phyloP scores from a whole-genome alignment of 2,113 vertebrate species.

The Plotosus lineatus region DNA sequence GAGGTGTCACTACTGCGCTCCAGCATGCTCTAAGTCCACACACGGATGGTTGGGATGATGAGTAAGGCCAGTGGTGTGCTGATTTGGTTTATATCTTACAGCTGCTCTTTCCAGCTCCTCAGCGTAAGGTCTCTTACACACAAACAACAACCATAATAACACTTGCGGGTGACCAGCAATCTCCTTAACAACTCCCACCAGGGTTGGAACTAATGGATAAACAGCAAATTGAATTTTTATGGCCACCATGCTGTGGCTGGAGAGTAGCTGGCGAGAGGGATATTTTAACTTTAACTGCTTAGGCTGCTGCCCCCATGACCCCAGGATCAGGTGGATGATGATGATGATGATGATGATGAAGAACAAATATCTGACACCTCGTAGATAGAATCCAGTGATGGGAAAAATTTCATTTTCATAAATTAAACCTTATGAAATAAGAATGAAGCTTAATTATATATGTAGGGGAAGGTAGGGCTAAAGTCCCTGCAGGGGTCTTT shows the following conservation, averaged over 20 bases:
- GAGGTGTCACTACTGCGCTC: conserved; percentile 35
- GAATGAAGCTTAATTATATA: not conserved
- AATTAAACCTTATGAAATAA: not conserved
- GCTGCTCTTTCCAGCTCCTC: conserved; percentile 41
- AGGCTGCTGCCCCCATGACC: no score
- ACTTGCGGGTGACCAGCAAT: conserved; percentile 40
- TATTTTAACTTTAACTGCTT: no score
- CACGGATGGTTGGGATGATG: conserved; percentile 41
- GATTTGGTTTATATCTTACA: conserved; percentile 28
- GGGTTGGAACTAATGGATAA: conserved; percentile 26
- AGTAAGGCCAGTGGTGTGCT: conserved; percentile 24
- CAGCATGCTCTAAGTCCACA: conserved; percentile 34
- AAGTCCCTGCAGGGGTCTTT: no score
- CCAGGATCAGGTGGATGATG: no score
- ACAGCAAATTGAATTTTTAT: conserved; percentile 20
- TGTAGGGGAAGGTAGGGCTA: no score
- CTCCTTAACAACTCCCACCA: conserved; percentile 14
- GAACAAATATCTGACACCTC: not conserved
- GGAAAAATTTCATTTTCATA: not conserved
- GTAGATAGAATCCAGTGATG: not conserved
- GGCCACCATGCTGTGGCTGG: conserved; percentile 10
- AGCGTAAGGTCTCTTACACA: conserved; percentile 13
- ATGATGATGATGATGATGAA: no score
- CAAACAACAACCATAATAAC: conserved; percentile 38
- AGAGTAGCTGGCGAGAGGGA: no score